phyloP scores from a whole-genome alignment of 2,888 invertebrate genomes.

The Branchinecta sandiegonensis region DNA sequence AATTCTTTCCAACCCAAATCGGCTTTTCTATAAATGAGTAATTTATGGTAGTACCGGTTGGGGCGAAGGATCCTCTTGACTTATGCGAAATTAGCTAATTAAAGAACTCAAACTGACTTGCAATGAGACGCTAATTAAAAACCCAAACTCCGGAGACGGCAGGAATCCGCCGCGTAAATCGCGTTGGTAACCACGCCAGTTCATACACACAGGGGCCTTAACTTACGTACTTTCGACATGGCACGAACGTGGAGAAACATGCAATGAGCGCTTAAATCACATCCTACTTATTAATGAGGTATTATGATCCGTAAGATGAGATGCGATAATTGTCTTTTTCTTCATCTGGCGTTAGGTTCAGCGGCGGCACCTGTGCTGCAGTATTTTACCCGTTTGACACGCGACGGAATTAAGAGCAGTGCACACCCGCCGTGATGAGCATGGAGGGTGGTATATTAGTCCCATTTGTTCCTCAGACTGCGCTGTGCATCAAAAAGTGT shows the following conservation, averaged over 20 bases:
- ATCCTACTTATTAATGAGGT: background rate
- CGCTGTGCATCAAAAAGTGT: background rate
- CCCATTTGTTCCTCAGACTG: background rate
- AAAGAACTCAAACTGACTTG: too few species aligned
- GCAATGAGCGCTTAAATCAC: background rate
- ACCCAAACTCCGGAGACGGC: too few species aligned
- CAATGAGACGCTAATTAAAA: too few species aligned
- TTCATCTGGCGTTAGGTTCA: background rate
- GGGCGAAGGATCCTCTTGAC: too few species aligned
- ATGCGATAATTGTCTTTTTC: conserved; percentile 6
- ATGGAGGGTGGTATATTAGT: conserved; percentile 14
- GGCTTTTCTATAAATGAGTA: too few species aligned
- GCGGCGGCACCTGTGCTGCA: background rate
- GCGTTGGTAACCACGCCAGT: too few species aligned
- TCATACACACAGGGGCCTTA: too few species aligned
- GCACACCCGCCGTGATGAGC: background rate
- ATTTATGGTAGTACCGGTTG: too few species aligned
- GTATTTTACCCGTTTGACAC: conserved; percentile 13
- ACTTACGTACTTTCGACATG: background rate
- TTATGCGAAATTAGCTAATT: too few species aligned
- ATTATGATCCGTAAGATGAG: conserved; percentile 10
- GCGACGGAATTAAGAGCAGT: conserved; percentile 15
- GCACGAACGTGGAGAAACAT: background rate
- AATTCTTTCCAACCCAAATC: too few species aligned
- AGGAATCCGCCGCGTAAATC: too few species aligned